Base-by-base conservation (phyloP, 2,113 vertebrate species). In the Crotalus tigris region DNA sequence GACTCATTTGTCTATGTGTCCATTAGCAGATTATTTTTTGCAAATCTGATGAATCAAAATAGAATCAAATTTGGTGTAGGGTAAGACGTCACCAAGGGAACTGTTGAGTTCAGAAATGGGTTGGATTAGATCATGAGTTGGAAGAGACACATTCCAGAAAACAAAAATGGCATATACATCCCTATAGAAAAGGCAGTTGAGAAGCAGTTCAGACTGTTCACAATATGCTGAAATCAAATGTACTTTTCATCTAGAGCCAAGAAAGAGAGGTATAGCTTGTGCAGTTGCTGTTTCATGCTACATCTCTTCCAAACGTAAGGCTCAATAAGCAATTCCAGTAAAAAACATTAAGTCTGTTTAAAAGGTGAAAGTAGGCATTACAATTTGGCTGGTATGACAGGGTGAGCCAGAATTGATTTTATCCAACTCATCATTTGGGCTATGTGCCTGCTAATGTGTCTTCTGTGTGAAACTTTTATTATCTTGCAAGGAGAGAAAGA, bases 381-480 rank as follows among this genome's bases (percentile, higher is more conserved):
- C 49, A 2, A 0, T 29, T 85, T 46, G 0, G 11, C 92, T 8
- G 90, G 64, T 39, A 88, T 51, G 44, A 39, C 2, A 81, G 1
- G 87, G 0, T 51, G 4, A 89, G 0, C 0, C 1, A 75, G 64
- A 61, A 17, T 0, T 1, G 54, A 9, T 15, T 46, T 0, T 7
- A 0, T 9, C 19, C 19, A 44, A 19, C 44, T 69, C 59, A 85
- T n/a, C 91, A 2, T 4, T 75, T 0, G 54, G 19, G 0, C 29
- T 11, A 1, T 0, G 7, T 2, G 93, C 24, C 19, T 87, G 7
- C 44, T 13, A 51, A 10, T 10, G 0, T 11, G 51, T 21, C 59
- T 23, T 0, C 1, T 0, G 17, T 1, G 3, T 39, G 26, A 4
- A 12, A 1, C 75, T 0, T 1, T 54, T 0, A 49, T 46, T 81